phyloP scores from a whole-genome alignment of 2,797 vertebrate genomes.

The Hirundo rustica region DNA sequence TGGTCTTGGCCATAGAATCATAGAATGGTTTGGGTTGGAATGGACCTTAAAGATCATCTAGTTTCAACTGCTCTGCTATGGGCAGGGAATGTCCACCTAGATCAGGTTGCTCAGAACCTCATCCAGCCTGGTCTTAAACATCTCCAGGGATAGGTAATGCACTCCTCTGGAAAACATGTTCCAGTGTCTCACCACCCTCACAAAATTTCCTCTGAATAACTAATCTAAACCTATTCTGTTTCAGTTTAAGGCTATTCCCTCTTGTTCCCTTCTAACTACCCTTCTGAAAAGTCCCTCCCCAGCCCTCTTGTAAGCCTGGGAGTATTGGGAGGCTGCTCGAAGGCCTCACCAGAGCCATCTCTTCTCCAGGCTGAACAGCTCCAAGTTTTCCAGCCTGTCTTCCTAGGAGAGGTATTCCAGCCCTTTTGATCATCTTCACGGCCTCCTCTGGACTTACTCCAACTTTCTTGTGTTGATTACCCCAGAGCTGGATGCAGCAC shows the following conservation, averaged over 20 bases:
- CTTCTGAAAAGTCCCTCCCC: neutral
- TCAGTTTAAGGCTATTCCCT: neutral
- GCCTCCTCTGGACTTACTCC: accelerated
- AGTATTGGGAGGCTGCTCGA: accelerated
- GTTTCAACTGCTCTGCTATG: neutral
- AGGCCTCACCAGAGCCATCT: neutral
- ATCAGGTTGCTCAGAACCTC: neutral
- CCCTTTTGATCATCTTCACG: neutral
- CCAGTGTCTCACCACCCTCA: neutral
- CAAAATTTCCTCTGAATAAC: neutral
- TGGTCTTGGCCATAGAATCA: neutral
- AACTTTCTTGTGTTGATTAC: neutral
- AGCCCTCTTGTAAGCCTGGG: neutral
- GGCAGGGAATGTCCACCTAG: neutral
- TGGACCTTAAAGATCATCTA: neutral
- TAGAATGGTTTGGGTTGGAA: neutral
- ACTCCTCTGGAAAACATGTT: neutral
- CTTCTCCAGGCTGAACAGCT: neutral
- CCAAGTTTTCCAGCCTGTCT: neutral
- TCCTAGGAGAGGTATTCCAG: neutral
- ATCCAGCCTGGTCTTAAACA: neutral
- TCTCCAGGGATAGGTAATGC: neutral
- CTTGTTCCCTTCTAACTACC: neutral
- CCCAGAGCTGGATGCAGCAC: neutral
- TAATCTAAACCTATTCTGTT: neutral